Evolutionary conservation across 2,113 vertebrate genomes (phyloP), one percentile per base, ranked within the genome.

Genomic region (Tyrannus savana): DNA sequence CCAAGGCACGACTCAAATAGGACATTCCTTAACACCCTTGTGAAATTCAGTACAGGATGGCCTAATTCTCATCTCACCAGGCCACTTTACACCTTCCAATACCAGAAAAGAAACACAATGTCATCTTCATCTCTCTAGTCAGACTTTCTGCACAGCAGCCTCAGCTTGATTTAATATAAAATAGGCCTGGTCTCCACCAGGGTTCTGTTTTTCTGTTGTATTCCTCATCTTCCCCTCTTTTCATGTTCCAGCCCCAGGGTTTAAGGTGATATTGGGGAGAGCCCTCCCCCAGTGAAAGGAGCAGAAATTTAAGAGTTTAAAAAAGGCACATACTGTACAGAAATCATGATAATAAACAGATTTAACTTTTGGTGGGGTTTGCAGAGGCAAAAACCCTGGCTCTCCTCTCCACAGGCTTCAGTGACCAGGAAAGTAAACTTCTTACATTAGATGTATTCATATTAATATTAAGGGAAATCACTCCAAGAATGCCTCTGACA

Each of bases 361-460:
- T 87, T 46, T 81, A 80, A 90, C 67, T 88, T 78, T 8, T 47
- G 90, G 46, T 44, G 63, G 75, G 67, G 53, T 94, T 60, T 87
- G 52, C 73, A 89, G 83, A 86, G 55, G 27, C 25, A 90, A 82
- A 94, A 81, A 22, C 66, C 89, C 90, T 76, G 89, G 86, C 33
- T 93, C 67, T 77, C n/a, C 55, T 73, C 64, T 31, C 44, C 31
- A 41, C 67, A 24, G 73, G 23, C 91, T 69, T 82, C 88, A 96
- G 97, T 35, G 73, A 96, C 59, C 68, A 88, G 49, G 37, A 59
- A 47, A 31, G 68, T 52, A 78, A 91, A 74, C 19, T 41, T 4
- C 72, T 81, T 30, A 92, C 85, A 85, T 50, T 11, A 89, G 44
- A 79, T 5, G 14, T 15, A 37, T 16, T 49, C 53, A 91, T n/a